Percentiles rank a stretch among this genome's conserved stretches.
phyloP scores from a whole-genome alignment of 2,113 vertebrate species.

The Raphicerus campestris region DNA sequence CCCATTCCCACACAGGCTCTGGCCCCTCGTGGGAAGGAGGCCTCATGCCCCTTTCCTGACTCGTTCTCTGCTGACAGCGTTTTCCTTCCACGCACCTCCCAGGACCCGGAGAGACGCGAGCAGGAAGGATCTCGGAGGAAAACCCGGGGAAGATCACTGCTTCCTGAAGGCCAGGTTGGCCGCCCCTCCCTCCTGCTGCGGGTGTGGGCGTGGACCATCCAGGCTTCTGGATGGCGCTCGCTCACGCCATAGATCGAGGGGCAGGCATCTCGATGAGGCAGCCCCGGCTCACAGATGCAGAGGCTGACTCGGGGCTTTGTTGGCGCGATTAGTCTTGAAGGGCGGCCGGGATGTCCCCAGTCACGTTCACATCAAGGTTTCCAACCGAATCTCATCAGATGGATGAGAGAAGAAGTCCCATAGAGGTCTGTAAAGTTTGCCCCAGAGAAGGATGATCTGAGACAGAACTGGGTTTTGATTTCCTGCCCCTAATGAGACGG shows the following conservation, averaged over 20 bases:
- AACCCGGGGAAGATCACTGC: neutral
- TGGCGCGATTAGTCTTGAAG: neutral
- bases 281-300: neutral
- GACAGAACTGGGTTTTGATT: neutral
- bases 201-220: neutral
- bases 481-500: neutral
- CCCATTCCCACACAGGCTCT: neutral
- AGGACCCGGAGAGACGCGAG: neutral
- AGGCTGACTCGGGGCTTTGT: neutral
- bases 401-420: fast-evolving
- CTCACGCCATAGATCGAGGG: fast-evolving
- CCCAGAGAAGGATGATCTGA: neutral
- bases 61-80: neutral
- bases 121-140: neutral
- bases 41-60: neutral
- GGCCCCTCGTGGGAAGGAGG: neutral
- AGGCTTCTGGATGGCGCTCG: fast-evolving
- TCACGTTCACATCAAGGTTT: fast-evolving
- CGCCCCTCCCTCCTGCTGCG: fast-evolving
- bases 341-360: no score
- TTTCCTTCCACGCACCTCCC: neutral
- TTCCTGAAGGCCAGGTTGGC: neutral
- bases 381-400: neutral
- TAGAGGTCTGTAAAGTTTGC: neutral
- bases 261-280: neutral